Percentiles rank a stretch among this genome's conserved stretches.
Conservation (phyloP, 2,797 vertebrate genomes). For the Arrhamphus sclerolepis region DNA sequence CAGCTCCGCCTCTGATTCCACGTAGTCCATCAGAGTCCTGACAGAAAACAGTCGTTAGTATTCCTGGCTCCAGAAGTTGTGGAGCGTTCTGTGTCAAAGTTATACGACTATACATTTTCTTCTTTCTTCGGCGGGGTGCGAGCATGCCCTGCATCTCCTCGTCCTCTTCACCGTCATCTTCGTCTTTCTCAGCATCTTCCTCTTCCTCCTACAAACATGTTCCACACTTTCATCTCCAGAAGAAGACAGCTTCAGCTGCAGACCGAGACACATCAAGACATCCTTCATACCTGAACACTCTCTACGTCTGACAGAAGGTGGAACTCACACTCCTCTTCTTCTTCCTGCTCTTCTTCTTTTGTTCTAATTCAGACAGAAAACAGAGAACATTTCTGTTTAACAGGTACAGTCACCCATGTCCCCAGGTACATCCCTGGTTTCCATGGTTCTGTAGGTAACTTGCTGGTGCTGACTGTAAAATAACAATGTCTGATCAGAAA, state of each 20-base stretch:
- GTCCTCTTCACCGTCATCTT: constrained; percentile 64
- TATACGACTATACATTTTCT: constrained; percentile 83
- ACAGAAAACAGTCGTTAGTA: too few relatives aligned
- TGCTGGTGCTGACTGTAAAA: too few relatives aligned
- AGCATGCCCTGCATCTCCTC: constrained; percentile 87
- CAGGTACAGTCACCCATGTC: too few relatives aligned
- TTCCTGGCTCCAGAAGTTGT: not conserved
- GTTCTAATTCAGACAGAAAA: constrained; percentile 52
- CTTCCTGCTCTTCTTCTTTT: constrained; percentile 67
- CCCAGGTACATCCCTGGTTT: too few relatives aligned
- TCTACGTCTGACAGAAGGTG: constrained; percentile 88
- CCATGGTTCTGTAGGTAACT: too few relatives aligned
- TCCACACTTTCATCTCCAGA: not conserved
- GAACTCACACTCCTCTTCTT: constrained; percentile 87
- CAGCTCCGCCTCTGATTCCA: constrained; percentile 95
- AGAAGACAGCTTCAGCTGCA: not conserved
- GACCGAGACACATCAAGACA: too few relatives aligned
- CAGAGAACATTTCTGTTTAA: too few relatives aligned
- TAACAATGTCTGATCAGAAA: too few relatives aligned
- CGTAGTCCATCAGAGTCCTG: constrained; percentile 87
- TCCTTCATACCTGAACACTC: constrained; percentile 81
- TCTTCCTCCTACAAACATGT: constrained; percentile 42
- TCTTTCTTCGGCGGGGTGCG: constrained; percentile 75
- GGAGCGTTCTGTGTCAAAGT: too few relatives aligned
- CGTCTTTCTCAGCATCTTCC: constrained; percentile 34